A percentile compares a stretch with the other conserved stretches of the same genome.
These are phyloP conservation scores for Chrysogorgia sp. DNA, from an alignment of 92 coral and sea anemone species.

Conservation along the genomic window DNA sequence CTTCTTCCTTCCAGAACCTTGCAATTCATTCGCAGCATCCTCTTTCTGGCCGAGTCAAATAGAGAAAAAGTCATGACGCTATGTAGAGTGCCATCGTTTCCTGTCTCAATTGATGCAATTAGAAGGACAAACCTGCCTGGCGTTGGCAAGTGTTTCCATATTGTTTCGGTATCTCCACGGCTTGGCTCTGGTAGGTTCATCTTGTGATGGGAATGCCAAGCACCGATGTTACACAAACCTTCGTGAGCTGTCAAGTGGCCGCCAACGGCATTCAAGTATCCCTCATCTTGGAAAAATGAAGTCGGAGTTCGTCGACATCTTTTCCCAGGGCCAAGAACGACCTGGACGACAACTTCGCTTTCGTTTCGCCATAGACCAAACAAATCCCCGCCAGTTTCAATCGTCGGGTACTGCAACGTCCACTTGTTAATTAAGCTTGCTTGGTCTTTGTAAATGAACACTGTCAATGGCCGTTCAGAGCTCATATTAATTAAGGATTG, in stretches of 20 bases:
- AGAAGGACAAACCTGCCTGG: conserved; percentile 73
- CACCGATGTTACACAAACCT: conserved; percentile 84
- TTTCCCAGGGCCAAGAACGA: conserved; percentile 79
- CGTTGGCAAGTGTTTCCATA: conserved; percentile 70
- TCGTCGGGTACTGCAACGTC: conserved; percentile 63
- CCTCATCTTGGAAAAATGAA: conserved; percentile 76
- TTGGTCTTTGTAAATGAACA: conserved; percentile 64
- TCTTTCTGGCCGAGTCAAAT: conserved; percentile 11
- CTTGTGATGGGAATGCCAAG: conserved; percentile 92
- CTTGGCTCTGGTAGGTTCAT: conserved; percentile 76
- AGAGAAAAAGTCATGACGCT: conserved; percentile 18
- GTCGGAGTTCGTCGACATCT: conserved; percentile 59
- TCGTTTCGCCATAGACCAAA: conserved; percentile 66
- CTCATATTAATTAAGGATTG: no score
- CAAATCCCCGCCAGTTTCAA: conserved; percentile 83
- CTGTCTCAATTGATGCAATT: conserved; percentile 64
- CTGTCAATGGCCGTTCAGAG: conserved; percentile 20
- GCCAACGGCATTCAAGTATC: conserved; percentile 70
- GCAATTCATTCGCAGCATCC: neutral
- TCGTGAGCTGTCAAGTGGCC: conserved; percentile 54
- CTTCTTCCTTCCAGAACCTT: conserved; percentile 16
- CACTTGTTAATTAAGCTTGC: conserved; percentile 44
- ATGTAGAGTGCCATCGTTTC: neutral
- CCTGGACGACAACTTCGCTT: conserved; percentile 56
- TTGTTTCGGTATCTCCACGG: conserved; percentile 70